Percentiles rank a stretch among this genome's conserved stretches.
Conservation (phyloP, 2,113 vertebrate species). For the Ammodytes marinus region DNA sequence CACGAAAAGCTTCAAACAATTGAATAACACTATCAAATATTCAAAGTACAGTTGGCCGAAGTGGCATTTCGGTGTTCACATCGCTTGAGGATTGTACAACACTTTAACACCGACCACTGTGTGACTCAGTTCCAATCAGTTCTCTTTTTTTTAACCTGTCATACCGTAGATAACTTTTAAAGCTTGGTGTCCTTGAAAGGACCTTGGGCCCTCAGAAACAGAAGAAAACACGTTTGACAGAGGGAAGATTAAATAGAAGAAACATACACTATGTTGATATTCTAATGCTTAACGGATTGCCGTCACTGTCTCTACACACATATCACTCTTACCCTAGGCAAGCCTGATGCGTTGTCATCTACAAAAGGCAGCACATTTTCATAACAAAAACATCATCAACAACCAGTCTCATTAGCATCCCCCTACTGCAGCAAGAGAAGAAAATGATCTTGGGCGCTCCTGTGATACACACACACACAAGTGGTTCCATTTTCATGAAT, state of each 20-base stretch:
- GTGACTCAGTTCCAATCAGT: background rate
- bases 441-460: conserved; percentile 20
- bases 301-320: background rate
- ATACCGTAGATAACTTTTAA: background rate
- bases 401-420: conserved; percentile 58
- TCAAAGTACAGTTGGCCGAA: background rate
- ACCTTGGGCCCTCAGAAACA: conserved; percentile 27
- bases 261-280: background rate
- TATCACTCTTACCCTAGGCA: conserved; percentile 18
- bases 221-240: background rate
- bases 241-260: background rate
- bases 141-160: conserved; percentile 4
- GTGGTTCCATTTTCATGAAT: conserved; percentile 56
- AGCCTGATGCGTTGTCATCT: conserved; percentile 50
- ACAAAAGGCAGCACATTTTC: conserved; percentile 33
- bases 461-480: conserved; percentile 23
- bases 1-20: conserved; percentile 40
- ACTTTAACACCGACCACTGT: too few relatives aligned
- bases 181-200: conserved; percentile 38
- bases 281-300: background rate
- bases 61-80: conserved; percentile 18
- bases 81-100: background rate
- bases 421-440: background rate
- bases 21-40: conserved; percentile 35
- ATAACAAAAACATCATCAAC: conserved; percentile 42